Evolutionary conservation across 2,888 invertebrate genomes (phyloP), one percentile per base, ranked within the genome.

Genomic region (Barypeithes pellucidus): DNA sequence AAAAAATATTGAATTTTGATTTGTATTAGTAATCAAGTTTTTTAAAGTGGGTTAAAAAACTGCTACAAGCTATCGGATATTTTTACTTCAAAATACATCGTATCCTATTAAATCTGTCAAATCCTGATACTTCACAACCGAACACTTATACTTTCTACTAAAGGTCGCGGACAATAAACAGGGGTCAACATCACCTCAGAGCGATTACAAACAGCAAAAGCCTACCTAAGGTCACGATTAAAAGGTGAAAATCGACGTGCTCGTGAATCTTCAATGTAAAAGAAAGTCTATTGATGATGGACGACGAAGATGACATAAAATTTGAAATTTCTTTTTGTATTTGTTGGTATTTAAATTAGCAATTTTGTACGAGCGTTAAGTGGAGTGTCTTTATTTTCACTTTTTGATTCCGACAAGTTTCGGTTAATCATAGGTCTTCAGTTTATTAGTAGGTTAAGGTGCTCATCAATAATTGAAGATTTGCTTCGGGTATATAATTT

Each of bases 211-310:
- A 72, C 50, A 72, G 72, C 66, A 72, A 72, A 72, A 67, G 72
- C 72, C 7, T 7, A 2, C n/a, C 9, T 62, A 67, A 57, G 72
- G 72, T 72, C 72, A 72, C 72, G 72, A 72, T 36, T 62, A 67
- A 72, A 67, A 67, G 72, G 67, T 72, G 72, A 72, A 72, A 67
- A 67, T 41, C n/a, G 43, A 43, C 18, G 11, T 20, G 22, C 3
- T 16, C 43, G 43, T 61, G 60, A 61, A 61, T 61, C 60, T 61
- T 61, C 60, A 43, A 61, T 67, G 72, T 22, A 43, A 62, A 62
- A 67, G 72, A 72, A 72, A 72, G 72, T 72, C 20, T 45, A 36
- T 50, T 11, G 7, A 9, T 39, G 33, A 59, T 20, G 36, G 0
- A 59, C 18, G 59, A 39, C 22, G 22, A 20, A 20, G 20, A 9